Conservation (phyloP, 1,140 invertebrate species). For the Anthonomus grandis region DNA sequence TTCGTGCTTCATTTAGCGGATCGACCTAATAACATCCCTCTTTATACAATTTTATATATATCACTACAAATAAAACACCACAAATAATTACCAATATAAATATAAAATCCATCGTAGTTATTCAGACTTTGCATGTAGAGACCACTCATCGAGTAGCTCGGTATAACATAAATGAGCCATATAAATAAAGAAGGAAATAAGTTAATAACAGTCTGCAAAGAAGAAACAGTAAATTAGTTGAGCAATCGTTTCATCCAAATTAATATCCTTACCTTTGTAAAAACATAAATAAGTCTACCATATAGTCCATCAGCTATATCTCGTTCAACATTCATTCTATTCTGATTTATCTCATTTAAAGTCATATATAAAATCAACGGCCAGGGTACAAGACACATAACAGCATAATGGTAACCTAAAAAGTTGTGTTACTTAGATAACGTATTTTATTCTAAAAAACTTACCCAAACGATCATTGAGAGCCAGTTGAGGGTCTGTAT, state of each 20-base stretch:
- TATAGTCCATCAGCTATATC: constrained; percentile 80
- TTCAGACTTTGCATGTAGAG: constrained; percentile 63
- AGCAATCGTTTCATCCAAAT: neutral
- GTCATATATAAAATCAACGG: constrained; percentile 68
- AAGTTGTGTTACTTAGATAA: neutral
- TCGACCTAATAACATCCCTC: too few species aligned
- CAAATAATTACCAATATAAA: constrained; percentile 64
- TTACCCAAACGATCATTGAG: constrained; percentile 65
- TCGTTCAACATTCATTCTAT: constrained; percentile 67
- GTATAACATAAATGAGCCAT: constrained; percentile 78
- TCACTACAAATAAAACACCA: neutral
- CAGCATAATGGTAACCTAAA: constrained; percentile 75
- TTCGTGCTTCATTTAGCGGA: too few species aligned
- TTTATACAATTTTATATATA: too few species aligned
- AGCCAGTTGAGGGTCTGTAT: constrained; percentile 66
- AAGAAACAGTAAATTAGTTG: constrained; percentile 7
- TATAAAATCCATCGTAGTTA: constrained; percentile 66
- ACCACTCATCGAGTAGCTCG: constrained; percentile 86
- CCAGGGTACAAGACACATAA: constrained; percentile 73
- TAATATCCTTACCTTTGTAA: constrained; percentile 71
- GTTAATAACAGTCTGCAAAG: constrained; percentile 57
- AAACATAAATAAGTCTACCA: constrained; percentile 70
- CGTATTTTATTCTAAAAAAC: neutral
- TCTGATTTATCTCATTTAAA: constrained; percentile 64
- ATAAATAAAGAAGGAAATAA: constrained; percentile 63